Conservation (phyloP, 2,113 vertebrate species). For the Solea senegalensis region DNA sequence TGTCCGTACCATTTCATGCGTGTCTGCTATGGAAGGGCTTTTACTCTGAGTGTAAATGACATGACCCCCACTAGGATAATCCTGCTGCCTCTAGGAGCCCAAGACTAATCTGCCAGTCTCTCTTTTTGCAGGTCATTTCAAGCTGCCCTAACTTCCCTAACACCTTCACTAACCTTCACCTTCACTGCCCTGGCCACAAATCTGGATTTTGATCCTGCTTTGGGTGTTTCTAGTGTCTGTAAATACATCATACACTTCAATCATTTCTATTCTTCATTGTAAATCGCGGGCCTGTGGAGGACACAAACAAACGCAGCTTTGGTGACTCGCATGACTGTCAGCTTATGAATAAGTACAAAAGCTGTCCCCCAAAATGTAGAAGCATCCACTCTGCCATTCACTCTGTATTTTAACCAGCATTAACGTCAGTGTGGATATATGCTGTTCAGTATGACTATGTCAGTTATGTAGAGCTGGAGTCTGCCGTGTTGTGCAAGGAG, state of each 20-base stretch:
- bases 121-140: conserved; percentile 57
- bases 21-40: conserved; percentile 53
- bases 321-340: conserved; percentile 32
- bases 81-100: conserved; percentile 74
- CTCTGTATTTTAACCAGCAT: conserved; percentile 55
- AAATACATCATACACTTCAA: neutral
- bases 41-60: conserved; percentile 60
- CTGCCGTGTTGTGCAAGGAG: conserved; percentile 25
- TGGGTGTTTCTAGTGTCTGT: conserved; percentile 2
- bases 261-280: conserved; percentile 26
- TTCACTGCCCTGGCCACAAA: conserved; percentile 38
- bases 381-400: conserved; percentile 21
- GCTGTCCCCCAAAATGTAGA: conserved; percentile 24
- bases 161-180: conserved; percentile 52
- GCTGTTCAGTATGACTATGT: conserved; percentile 53
- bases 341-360: conserved; percentile 30
- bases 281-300: conserved; percentile 14
- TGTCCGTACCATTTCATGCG: conserved; percentile 43
- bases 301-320: conserved; percentile 33
- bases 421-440: conserved; percentile 45
- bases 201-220: conserved; percentile 20
- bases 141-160: conserved; percentile 52
- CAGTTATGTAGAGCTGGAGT: conserved; percentile 58
- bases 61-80: conserved; percentile 73
- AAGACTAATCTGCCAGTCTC: conserved; percentile 77